Evolutionary conservation across 2,888 invertebrate species (phyloP), one percentile per base, ranked within the genome.

Genomic region (Charanyca ferruginea): DNA sequence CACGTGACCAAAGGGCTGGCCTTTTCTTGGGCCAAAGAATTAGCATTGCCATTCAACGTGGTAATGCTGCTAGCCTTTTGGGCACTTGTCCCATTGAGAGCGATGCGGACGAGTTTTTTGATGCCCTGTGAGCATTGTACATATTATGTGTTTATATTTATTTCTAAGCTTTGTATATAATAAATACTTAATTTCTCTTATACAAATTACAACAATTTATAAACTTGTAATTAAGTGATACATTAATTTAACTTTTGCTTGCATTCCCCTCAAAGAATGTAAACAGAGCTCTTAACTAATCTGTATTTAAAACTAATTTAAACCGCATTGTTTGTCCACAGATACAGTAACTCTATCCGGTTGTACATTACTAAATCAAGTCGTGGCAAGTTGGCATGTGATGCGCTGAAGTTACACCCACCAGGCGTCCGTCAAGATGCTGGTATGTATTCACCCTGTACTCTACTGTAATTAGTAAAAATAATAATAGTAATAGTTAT

Each of bases 361-460:
- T 35, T 65, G 20, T 55, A 68, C 58, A 49, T 55, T 47, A 71
- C 55, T 69, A 74, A 69, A 74, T 66, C 62, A 66, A 69, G 60
- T 35, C 69, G 66, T 9, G 71, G 25, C 67, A 83, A 58, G 75
- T 66, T 83, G 71, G 64, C 69, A 48, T 82, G 82, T 70, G 73
- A 73, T 59, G 58, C 47, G 47, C 28, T 72, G 18, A 72, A 77
- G 49, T 74, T 77, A 3, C 48, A 42, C 8, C 67, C 38, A 20
- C 23, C 35, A 20, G 35, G 61, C 48, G 48, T 64, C 54, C 65
- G 11, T 65, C 78, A 78, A 61, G 59, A 55, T 8, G 22, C 42
- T 48, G 77, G 80, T 80, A 81, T 48, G 80, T 38, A 38, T 16
- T 1, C 16, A 35, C 13, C 51, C 9, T 48, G 79, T 80, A 64